These are phyloP conservation scores for Rhabdophis nuchalis DNA, from an alignment of 2,797 vertebrate genomes.

Conservation along the genomic window DNA sequence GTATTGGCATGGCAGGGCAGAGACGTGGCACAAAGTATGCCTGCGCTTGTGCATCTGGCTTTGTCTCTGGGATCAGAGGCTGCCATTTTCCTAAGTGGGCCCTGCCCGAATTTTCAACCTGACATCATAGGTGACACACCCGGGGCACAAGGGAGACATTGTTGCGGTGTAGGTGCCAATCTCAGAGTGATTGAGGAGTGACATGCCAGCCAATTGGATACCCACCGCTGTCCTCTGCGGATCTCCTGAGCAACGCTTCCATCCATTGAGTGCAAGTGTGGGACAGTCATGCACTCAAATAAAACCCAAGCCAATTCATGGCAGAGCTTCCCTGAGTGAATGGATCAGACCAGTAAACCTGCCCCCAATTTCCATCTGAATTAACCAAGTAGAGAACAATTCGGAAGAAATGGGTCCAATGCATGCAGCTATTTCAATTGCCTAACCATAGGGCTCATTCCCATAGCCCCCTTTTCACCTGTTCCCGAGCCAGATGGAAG, in stretches of 20 bases:
- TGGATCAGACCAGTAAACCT: neutral
- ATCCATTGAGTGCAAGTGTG: neutral
- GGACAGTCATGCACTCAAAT: neutral
- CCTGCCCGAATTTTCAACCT: neutral
- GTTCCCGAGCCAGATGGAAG: neutral
- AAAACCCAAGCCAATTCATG: neutral
- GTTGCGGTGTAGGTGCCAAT: neutral
- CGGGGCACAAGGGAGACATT: neutral
- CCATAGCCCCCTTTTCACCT: neutral
- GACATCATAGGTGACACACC: neutral
- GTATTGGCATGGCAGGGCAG: conserved; percentile 1
- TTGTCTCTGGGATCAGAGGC: conserved; percentile 4
- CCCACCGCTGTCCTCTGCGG: too few species aligned
- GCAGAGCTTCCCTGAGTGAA: neutral
- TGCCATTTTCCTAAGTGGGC: neutral
- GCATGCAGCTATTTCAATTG: neutral
- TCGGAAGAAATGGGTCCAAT: neutral
- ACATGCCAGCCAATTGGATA: neutral
- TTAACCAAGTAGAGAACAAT: neutral
- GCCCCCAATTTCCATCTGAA: neutral
- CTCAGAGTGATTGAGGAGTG: neutral
- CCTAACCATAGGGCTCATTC: neutral
- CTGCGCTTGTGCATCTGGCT: neutral
- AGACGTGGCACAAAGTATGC: neutral
- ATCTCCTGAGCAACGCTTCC: neutral